Evolutionary conservation across 2,797 vertebrate genomes (phyloP).

Genomic region (Phataginus tetradactyla): DNA sequence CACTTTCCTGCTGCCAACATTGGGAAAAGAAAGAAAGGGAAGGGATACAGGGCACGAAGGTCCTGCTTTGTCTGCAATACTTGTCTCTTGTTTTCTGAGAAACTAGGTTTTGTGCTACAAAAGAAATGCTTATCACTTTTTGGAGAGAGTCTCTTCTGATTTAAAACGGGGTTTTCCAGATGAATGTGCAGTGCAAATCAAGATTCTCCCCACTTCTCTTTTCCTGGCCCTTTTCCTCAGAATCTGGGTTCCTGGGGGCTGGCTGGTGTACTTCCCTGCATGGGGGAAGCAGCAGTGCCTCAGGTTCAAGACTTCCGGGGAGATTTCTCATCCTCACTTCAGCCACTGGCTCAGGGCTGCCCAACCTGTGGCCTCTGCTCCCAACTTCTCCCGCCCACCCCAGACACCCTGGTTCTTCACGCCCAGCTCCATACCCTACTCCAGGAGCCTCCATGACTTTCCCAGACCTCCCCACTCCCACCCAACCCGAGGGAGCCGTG

Average conservation of each 20-base stretch:
- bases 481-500: not conserved
- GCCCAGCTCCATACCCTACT: not conserved
- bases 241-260: not conserved
- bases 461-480: not conserved
- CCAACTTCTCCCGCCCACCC: no score
- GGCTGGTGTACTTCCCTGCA: not conserved
- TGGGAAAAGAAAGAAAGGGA: not conserved
- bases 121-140: not conserved
- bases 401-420: not conserved
- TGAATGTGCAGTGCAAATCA: not conserved
- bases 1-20: not conserved
- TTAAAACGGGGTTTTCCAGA: not conserved
- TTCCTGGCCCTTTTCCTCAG: not conserved
- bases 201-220: not conserved
- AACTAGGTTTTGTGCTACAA: not conserved
- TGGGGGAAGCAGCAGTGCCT: not conserved
- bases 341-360: not conserved
- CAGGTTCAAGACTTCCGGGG: not conserved
- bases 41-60: not conserved
- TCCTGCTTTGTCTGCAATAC: not conserved
- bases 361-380: not conserved
- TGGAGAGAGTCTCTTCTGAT: not conserved
- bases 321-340: not conserved
- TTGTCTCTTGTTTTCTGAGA: not conserved
- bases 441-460: not conserved